These are phyloP conservation scores for Chloebia gouldiae DNA, from an alignment of 2,113 vertebrate species.

Conservation along the genomic window DNA sequence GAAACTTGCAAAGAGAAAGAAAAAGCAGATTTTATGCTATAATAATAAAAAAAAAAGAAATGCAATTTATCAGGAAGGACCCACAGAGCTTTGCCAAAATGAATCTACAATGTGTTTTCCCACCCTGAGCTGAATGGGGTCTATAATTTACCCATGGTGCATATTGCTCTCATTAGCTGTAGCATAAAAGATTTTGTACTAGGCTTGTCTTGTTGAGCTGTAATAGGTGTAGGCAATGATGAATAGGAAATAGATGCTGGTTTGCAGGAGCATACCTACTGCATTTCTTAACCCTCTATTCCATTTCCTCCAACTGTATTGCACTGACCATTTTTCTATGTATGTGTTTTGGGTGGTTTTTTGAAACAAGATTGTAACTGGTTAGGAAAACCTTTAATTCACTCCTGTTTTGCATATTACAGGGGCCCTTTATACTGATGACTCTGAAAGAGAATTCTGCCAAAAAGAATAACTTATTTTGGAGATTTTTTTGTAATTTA, in stretches of 20 bases:
- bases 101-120: background rate
- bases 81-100: background rate
- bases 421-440: background rate
- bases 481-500: background rate
- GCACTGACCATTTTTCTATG: background rate
- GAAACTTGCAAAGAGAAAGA: background rate
- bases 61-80: background rate
- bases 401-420: background rate
- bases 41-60: background rate
- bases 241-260: conserved; percentile 45
- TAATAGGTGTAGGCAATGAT: conserved; percentile 27
- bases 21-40: background rate
- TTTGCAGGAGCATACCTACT: conserved; percentile 6
- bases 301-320: background rate
- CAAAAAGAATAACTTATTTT: background rate
- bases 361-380: background rate
- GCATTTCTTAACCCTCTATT: conserved; percentile 8
- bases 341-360: background rate
- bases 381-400: background rate
- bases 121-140: background rate
- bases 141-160: background rate
- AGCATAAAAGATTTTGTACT: background rate
- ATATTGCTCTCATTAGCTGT: background rate
- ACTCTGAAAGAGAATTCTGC: background rate
- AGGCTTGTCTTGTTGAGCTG: conserved; percentile 38